Evolutionary conservation across 2,113 vertebrate genomes (phyloP).

Genomic region (Oreotragus oreotragus): DNA sequence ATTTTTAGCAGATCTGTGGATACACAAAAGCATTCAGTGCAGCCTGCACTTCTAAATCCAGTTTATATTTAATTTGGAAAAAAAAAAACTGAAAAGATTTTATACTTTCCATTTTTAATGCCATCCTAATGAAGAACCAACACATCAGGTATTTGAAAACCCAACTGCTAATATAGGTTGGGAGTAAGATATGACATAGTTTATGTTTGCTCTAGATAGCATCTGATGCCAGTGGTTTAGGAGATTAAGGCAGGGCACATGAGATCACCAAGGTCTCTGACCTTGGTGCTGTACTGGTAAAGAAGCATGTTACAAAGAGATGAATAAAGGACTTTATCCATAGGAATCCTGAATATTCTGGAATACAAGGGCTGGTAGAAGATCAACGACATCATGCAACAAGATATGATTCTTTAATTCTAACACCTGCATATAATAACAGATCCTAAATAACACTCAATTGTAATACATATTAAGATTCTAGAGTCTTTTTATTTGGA

Average conservation of each 20-base stretch:
- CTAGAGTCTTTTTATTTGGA: background rate
- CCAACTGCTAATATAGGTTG: background rate
- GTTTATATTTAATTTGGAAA: conserved; percentile 1
- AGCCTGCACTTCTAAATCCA: background rate
- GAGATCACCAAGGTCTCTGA: background rate
- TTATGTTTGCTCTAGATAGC: background rate
- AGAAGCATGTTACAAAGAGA: background rate
- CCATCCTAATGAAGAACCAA: conserved; percentile 4
- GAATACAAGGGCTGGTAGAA: background rate
- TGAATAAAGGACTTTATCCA: background rate
- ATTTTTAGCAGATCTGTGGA: background rate
- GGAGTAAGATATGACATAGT: background rate
- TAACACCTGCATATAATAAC: background rate
- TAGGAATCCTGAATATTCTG: background rate
- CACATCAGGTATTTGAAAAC: background rate
- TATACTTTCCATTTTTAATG: background rate
- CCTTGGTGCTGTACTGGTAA: background rate
- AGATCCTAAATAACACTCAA: background rate
- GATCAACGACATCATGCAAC: background rate
- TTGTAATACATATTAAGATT: background rate
- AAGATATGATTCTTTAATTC: background rate
- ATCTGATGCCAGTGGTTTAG: background rate
- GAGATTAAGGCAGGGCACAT: background rate
- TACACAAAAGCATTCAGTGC: background rate
- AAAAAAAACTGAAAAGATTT: background rate